These are phyloP conservation scores for Gastrophryne carolinensis DNA, from an alignment of 2,797 vertebrate species.

Conservation along the genomic window DNA sequence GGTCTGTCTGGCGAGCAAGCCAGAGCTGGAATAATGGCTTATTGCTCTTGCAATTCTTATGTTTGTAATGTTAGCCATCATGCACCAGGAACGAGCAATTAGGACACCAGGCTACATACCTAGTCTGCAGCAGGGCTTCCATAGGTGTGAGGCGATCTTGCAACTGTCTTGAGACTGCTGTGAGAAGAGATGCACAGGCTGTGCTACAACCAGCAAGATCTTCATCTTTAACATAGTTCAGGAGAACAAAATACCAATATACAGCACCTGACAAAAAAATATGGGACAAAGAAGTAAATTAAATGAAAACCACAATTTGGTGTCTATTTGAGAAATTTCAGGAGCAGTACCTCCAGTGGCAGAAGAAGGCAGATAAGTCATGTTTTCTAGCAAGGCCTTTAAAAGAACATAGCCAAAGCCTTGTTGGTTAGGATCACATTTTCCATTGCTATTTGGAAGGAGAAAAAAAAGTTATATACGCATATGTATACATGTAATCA, in stretches of 20 bases:
- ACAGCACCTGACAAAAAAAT: slow-evolving; percentile 81
- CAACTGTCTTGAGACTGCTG: slow-evolving; percentile 89
- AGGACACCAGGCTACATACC: slow-evolving; percentile 65
- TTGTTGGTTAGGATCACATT: slow-evolving; percentile 89
- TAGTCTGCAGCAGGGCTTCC: slow-evolving; percentile 94
- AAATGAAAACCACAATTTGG: slow-evolving; percentile 5
- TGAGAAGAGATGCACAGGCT: slow-evolving; percentile 88
- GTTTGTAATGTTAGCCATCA: too few species aligned
- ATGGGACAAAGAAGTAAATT: background rate
- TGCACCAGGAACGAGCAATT: background rate
- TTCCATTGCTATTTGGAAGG: slow-evolving; percentile 83
- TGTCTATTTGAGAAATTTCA: too few species aligned
- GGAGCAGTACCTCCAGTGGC: slow-evolving; percentile 94
- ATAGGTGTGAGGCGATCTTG: slow-evolving; percentile 94
- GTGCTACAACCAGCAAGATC: slow-evolving; percentile 94
- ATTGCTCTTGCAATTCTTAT: too few species aligned
- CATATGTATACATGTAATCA: too few species aligned
- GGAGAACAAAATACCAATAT: slow-evolving; percentile 96
- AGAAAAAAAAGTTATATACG: too few species aligned
- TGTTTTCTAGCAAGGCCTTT: slow-evolving; percentile 94
- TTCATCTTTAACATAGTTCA: slow-evolving; percentile 98
- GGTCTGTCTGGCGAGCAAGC: too few species aligned
- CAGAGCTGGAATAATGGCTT: too few species aligned
- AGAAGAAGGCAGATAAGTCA: slow-evolving; percentile 92
- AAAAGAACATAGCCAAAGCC: slow-evolving; percentile 88